Evolutionary conservation across 2,797 vertebrate species (phyloP), one percentile per base, ranked within the genome.

Genomic region (Fistularia tabacaria): DNA sequence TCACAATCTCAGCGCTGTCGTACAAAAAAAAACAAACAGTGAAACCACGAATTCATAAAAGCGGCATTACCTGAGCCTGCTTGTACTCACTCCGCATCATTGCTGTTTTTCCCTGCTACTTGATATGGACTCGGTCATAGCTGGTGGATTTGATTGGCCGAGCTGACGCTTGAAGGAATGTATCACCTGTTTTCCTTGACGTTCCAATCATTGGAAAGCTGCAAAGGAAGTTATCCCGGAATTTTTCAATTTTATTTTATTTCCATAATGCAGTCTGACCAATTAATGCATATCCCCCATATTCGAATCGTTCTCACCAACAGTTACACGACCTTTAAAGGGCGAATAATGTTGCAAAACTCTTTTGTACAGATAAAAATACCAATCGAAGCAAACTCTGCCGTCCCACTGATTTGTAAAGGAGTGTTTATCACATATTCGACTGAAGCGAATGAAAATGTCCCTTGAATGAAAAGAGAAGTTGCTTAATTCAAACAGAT

Each of bases 51-150:
- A 37, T n/a, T n/a, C n/a, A n/a, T n/a, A n/a, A 25, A 25, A 25
- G 25, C 25, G 5, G 39, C 56, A 67, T 43, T 48, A 63, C 41
- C 76, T 65, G 54, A 80, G 68, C 74, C 71, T 69, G 45, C 67
- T 60, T 50, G 54, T 14, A 49, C 57, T 63, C 62, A 36, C 46
- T 66, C 64, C 9, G 57, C 59, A 14, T 54, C 42, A 14, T 51
- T 60, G 63, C 64, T 74, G 69, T 58, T 71, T 74, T 68, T 45
- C 38, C 41, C 13, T n/a, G 7, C 61, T 46, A 65, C 75, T 67
- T 73, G 58, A 69, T 57, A 66, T 25, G 25, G 25, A 25, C 25
- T 25, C 25, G 25, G 25, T 25, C 25, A 25, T 5, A 25, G 25
- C 25, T 25, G 25, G 25, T 25, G 25, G 54, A 38, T 71, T 56